phyloP scores from a whole-genome alignment of 2,113 vertebrate species.

The Prietella phreatophila region DNA sequence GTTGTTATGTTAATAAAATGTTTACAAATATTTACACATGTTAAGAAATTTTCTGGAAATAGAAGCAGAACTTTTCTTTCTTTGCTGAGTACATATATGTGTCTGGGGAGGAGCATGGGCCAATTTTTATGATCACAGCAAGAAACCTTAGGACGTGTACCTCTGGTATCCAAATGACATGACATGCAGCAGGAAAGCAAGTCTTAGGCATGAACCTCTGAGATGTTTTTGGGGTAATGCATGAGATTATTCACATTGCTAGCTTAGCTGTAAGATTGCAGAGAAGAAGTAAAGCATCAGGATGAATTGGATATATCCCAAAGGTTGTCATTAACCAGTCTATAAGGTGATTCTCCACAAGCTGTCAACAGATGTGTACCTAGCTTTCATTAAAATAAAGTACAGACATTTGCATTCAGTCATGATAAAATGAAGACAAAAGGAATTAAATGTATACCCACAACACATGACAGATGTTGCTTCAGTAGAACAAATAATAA shows the following conservation, averaged over 20 bases:
- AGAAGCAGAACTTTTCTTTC: too few species aligned
- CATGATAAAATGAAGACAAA: neutral
- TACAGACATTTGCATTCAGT: neutral
- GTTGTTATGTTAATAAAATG: too few species aligned
- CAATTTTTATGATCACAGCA: neutral
- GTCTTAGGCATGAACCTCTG: neutral
- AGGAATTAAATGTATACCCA: neutral
- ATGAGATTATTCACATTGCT: neutral
- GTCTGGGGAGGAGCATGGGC: neutral
- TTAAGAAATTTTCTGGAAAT: too few species aligned
- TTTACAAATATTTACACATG: too few species aligned
- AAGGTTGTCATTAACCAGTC: neutral
- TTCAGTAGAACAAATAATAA: neutral
- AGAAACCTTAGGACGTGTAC: neutral
- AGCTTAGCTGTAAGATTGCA: too few species aligned
- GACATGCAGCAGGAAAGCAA: neutral
- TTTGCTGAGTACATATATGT: neutral
- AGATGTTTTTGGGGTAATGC: neutral
- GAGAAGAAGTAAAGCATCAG: neutral
- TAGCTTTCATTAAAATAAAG: neutral
- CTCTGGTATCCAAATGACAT: neutral
- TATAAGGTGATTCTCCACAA: neutral
- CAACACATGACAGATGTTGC: neutral
- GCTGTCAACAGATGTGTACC: neutral
- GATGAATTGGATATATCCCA: neutral